Evolutionary conservation across 2,888 invertebrate genomes (phyloP).

Genomic region (Lasioglossum lativentre): DNA sequence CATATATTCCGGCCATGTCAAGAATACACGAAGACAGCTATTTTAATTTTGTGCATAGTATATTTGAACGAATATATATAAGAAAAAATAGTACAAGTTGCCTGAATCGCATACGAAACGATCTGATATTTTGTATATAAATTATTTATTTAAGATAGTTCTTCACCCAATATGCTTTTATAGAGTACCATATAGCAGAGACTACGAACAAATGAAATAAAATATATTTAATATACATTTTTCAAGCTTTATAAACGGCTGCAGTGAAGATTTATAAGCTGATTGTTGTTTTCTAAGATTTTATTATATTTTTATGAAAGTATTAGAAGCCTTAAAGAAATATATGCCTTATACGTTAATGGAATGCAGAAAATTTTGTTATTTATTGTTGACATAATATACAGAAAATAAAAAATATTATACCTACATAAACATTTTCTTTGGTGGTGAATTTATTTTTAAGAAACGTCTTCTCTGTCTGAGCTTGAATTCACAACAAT

Average conservation of each 20-base stretch:
- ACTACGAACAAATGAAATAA: constrained; percentile 16
- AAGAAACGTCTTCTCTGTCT: constrained; percentile 56
- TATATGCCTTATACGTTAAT: constrained; percentile 48
- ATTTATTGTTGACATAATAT: constrained; percentile 50
- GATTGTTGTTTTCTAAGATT: constrained; percentile 52
- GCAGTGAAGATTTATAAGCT: constrained; percentile 30
- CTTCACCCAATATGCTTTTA: constrained; percentile 34
- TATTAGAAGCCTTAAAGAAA: constrained; percentile 46
- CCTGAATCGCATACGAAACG: constrained; percentile 31
- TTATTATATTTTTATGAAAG: constrained; percentile 68
- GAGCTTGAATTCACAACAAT: constrained; percentile 63
- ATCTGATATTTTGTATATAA: constrained; percentile 47
- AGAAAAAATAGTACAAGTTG: constrained; percentile 6
- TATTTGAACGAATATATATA: constrained; percentile 7
- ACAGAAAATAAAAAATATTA: constrained; percentile 44
- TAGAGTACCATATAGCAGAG: constrained; percentile 17
- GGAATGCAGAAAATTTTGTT: constrained; percentile 28
- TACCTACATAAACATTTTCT: constrained; percentile 8
- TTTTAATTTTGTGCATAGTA: constrained; percentile 13
- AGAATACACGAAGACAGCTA: constrained; percentile 19
- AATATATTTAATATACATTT: constrained; percentile 33
- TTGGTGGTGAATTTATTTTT: constrained; percentile 40
- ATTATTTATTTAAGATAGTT: constrained; percentile 49
- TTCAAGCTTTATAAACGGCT: constrained; percentile 22
- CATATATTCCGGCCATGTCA: constrained; percentile 8